Percentiles rank a stretch among this genome's conserved stretches.
phyloP scores from a whole-genome alignment of 2,113 vertebrate genomes.

The Malurus elegans region DNA sequence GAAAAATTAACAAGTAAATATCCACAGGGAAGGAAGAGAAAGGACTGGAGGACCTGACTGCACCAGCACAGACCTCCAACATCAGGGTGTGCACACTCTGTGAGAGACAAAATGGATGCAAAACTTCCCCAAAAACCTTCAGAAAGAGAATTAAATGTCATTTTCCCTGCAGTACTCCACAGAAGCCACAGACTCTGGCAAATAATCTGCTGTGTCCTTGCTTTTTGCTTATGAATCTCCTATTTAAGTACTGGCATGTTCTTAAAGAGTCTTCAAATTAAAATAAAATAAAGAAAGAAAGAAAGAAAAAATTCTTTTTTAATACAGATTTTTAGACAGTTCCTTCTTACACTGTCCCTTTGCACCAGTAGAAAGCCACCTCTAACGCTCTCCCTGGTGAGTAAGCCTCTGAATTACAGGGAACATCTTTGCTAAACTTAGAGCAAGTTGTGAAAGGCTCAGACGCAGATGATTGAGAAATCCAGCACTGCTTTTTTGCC shows the following conservation, averaged over 20 bases:
- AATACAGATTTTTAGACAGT: not conserved
- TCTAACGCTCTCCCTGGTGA: not conserved
- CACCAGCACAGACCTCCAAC: not conserved
- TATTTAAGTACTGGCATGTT: not conserved
- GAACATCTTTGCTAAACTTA: not conserved
- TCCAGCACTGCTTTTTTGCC: not conserved
- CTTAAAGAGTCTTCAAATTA: too few species aligned
- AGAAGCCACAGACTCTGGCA: not conserved
- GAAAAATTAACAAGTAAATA: not conserved
- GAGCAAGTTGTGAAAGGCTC: not conserved
- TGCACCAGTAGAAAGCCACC: not conserved
- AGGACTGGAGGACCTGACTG: rapidly evolving
- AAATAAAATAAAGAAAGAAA: too few species aligned
- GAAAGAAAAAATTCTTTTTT: not conserved
- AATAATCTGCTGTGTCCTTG: not conserved
- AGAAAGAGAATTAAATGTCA: not conserved
- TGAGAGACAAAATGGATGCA: not conserved
- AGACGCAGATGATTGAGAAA: rapidly evolving
- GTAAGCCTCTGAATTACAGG: not conserved
- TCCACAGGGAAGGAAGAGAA: not conserved
- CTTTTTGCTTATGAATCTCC: not conserved
- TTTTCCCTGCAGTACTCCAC: not conserved
- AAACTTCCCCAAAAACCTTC: not conserved
- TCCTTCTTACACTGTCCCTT: not conserved
- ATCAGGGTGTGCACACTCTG: not conserved